Conservation (phyloP, 2,797 vertebrate genomes). For the Cryptoprocta ferox region DNA sequence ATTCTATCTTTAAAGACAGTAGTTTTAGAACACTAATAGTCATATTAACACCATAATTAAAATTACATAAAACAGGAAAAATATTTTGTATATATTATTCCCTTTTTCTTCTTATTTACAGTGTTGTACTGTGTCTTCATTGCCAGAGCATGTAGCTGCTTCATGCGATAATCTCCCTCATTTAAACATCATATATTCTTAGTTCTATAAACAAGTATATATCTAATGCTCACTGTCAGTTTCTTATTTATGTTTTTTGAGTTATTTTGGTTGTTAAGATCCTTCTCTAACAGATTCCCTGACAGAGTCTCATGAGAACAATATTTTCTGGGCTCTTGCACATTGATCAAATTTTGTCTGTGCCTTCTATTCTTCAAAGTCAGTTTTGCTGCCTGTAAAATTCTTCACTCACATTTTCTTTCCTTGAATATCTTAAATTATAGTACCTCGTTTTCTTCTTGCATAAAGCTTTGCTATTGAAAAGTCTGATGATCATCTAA, state of each 20-base stretch:
- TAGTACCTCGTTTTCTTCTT: not conserved
- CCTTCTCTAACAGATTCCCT: not conserved
- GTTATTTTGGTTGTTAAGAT: not conserved
- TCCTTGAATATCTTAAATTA: not conserved
- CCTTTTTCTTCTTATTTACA: not conserved
- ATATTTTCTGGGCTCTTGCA: not conserved
- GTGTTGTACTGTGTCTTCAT: not conserved
- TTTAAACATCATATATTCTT: not conserved
- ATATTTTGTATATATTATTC: not conserved
- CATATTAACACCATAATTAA: not conserved
- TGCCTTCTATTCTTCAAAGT: not conserved
- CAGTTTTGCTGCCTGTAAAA: slow-evolving; percentile 30
- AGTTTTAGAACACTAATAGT: not conserved
- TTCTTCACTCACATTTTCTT: not conserved
- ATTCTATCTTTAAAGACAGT: not conserved
- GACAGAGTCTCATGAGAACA: not conserved
- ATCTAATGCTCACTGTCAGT: not conserved
- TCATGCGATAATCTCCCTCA: not conserved
- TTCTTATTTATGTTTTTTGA: not conserved
- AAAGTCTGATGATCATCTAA: not conserved
- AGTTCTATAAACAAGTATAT: not conserved
- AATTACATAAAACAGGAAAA: not conserved
- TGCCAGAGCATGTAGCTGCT: not conserved
- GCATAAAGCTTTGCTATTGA: not conserved
- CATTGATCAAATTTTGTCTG: not conserved